Base-by-base conservation (phyloP, 1,140 invertebrate genomes). In the Galleria mellonella region DNA sequence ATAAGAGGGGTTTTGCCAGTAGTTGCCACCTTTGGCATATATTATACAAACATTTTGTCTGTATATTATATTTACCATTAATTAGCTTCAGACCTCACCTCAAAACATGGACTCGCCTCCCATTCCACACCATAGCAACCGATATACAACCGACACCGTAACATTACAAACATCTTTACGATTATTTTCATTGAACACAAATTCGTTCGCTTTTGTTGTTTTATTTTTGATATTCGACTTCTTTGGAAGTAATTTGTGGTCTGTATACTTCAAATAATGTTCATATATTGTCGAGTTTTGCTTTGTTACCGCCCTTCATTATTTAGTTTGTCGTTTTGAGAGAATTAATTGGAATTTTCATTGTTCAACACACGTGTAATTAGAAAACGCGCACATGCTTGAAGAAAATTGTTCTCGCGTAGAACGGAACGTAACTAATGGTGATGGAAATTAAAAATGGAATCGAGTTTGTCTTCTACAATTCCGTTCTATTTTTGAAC, bases 311-410 rank as follows among this genome's bases (percentile, higher is more conserved):
- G 39, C 57, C 54, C 44, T 50, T 54, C 59, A 64, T 68, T 64
- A 72, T 81, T 77, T 83, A 69, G 73, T 82, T 71, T 62, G 62
- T 55, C 61, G 50, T 65, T 71, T 64, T 49, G 55, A 47, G 62
- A 63, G 64, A 74, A 78, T 72, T 79, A 83, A 83, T 82, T 82
- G 72, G 67, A 77, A 78, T 83, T 76, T 79, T 69, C 70, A 77
- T 79, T 83, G 73, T 83, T 71, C 44, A 69, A 66, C 67, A 67
- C 69, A 83, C 67, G 72, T 83, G 70, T 83, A 76, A 83, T 79
- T 78, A 76, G 68, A 73, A 82, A 72, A 71, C 60, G 69, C 54
- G 52, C 23, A 30, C 37, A 30, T 41, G 62, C 58, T 65, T 62
- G 32, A 55, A 57, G 63, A 62, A 69, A 76, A 74, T 72, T 70